Evolutionary conservation across 2,888 invertebrate genomes (phyloP).

Genomic region (Synanthedon myopaeformis): DNA sequence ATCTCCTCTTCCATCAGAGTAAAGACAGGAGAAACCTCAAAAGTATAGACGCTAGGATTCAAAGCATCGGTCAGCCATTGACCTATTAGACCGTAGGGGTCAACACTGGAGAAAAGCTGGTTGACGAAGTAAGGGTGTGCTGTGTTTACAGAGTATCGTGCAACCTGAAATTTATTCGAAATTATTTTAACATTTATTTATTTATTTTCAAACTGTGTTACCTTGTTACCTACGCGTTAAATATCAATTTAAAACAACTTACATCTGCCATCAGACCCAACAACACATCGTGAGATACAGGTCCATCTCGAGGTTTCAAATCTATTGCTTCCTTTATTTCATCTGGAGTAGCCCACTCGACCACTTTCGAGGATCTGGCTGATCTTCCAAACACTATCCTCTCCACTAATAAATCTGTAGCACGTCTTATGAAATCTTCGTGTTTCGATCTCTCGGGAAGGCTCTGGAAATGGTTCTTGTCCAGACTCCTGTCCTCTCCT

Average conservation of each 20-base stretch:
- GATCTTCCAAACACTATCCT: slow-evolving; percentile 83
- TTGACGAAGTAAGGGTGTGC: slow-evolving; percentile 92
- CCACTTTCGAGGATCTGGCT: slow-evolving; percentile 77
- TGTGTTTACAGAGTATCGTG: slow-evolving; percentile 87
- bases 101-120: slow-evolving; percentile 86
- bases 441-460: slow-evolving; percentile 74
- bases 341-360: slow-evolving; percentile 84
- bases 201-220: neutral
- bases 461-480: slow-evolving; percentile 64
- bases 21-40: slow-evolving; percentile 90
- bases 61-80: slow-evolving; percentile 89
- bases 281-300: slow-evolving; percentile 76
- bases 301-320: slow-evolving; percentile 70
- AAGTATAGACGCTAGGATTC: slow-evolving; percentile 90
- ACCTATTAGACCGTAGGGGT: slow-evolving; percentile 85
- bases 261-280: slow-evolving; percentile 76
- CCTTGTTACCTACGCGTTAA: no score
- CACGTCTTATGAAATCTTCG: slow-evolving; percentile 78
- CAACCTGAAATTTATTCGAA: slow-evolving; percentile 29
- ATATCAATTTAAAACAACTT: slow-evolving; percentile 35
- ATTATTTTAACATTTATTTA: neutral
- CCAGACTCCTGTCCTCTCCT: slow-evolving; percentile 30
- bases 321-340: slow-evolving; percentile 77
- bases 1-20: slow-evolving; percentile 89
- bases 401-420: slow-evolving; percentile 78